These are phyloP conservation scores for Myotis planiceps DNA, from an alignment of 2,797 vertebrate species.

Conservation along the genomic window DNA sequence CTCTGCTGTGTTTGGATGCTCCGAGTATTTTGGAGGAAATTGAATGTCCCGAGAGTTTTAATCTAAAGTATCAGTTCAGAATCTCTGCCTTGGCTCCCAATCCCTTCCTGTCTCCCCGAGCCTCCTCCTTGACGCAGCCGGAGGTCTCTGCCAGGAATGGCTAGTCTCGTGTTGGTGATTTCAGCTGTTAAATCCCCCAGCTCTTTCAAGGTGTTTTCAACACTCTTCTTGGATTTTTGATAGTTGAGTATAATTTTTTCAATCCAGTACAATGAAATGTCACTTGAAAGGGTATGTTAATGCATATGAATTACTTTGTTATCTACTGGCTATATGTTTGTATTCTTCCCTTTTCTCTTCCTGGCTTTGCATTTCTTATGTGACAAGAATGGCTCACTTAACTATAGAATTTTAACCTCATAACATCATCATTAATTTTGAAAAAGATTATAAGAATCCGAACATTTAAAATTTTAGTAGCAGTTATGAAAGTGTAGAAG, in stretches of 20 bases:
- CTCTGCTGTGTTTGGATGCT: slow-evolving; percentile 23
- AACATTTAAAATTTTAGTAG: not conserved
- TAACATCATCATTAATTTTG: not conserved
- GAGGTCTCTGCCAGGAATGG: not conserved
- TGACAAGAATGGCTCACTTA: not conserved
- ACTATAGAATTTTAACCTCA: not conserved
- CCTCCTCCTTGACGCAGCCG: not conserved
- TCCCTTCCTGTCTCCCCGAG: not conserved
- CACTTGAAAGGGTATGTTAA: not conserved
- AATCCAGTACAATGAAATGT: not conserved
- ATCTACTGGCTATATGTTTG: not conserved
- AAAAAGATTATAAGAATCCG: not conserved
- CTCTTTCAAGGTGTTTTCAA: not conserved
- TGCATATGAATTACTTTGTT: not conserved
- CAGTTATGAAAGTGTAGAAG: not conserved
- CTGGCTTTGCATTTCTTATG: slow-evolving; percentile 9
- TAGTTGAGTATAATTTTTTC: not conserved
- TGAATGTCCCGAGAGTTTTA: slow-evolving; percentile 17
- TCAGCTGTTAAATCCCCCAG: not conserved
- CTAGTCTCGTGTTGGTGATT: not conserved
- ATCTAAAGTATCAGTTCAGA: slow-evolving; percentile 37
- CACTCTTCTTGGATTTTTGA: not conserved
- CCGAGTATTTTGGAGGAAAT: slow-evolving; percentile 14
- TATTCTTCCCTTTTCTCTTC: not conserved
- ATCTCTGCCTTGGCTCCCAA: not conserved